Base-by-base conservation (phyloP, 2,888 invertebrate genomes). In the Quadroppia sp. region DNA sequence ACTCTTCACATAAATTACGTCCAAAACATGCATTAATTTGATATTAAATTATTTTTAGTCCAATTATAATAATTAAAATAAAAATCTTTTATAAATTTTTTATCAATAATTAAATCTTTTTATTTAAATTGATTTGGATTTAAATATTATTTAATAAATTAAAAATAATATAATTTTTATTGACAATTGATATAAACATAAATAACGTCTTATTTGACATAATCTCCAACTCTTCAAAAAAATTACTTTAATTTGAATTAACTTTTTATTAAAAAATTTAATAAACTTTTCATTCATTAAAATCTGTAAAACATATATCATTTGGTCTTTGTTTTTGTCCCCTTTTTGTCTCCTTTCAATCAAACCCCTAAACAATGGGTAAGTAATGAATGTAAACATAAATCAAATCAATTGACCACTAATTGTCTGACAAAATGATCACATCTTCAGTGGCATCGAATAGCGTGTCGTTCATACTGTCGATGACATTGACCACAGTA, bases 401-500 rank as follows among this genome's bases (percentile, higher is more conserved):
- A 56, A 28, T 23, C 28, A 11, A 56, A 56, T 56, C 15, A 23
- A 56, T 56, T 56, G 23, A 56, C n/a, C n/a, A n/a, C n/a, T n/a
- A n/a, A n/a, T n/a, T n/a, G n/a, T n/a, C n/a, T n/a, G n/a, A n/a
- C n/a, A n/a, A n/a, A n/a, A n/a, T n/a, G n/a, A n/a, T 56, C 1
- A 3, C 28, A 56, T 28, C 2, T 25, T 28, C 28, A 83, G 83
- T 82, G 73, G 80, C 82, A 17, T 81, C 82, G n/a, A 81, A 81
- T 72, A 80, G 80, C 15, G 76, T 81, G 17, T 84, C 84, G 4
- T 80, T 81, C 75, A 76, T 82, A 50, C 76, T 94, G 78, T 89
- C 94, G 0, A 87, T 89, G 48, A 90, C 94, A 78, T 83, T 94
- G 79, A 88, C 91, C 11, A 86, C 94, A 42, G 85, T 94, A 11